Base-by-base conservation (phyloP, 2,888 invertebrate species). In the Merodon equestris region DNA sequence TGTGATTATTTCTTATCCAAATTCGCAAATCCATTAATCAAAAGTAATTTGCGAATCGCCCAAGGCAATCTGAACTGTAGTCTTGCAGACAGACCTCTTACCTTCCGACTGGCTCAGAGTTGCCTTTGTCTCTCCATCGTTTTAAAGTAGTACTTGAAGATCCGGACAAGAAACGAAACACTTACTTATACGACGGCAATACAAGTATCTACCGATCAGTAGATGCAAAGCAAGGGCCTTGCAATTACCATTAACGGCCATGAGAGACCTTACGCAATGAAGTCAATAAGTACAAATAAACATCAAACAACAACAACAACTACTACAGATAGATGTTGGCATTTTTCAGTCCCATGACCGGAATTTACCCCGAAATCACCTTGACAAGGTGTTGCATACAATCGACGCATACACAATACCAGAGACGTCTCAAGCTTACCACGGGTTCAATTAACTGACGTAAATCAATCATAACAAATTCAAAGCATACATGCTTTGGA, bases 311-410 rank as follows among this genome's bases (percentile, higher is more conserved):
- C 13, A 27, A 27, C 57, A 67, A 57, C 15, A 66, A 34, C 51
- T 17, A 53, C 36, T 18, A 15, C 64, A 54, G 18, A 34, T 48
- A 58, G 18, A 47, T 14, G 38, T 40, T 10, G 58, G 18, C 38
- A 38, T 51, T 36, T 48, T 57, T 17, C 36, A 57, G 64, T 36
- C 34, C 34, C 54, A 71, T 71, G 54, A 56, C 54, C 51, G 72
- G 72, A 60, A 68, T 58, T 60, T 45, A n/a, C 57, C 66, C 58
- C 34, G 27, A 58, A 51, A 27, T 57, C 18, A 57, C 77, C 77
- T 67, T 77, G 73, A 27, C 50, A 58, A 50, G 72, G 66, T 61
- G 73, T 68, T 68, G 73, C 73, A 79, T 54, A 79, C 72, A 40
- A 19, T 47, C 47, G 45, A 18, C 63, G 73, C 42, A 74, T 63